These are phyloP conservation scores for Drusus annulatus DNA, from an alignment of 1,140 invertebrate species.

Conservation along the genomic window DNA sequence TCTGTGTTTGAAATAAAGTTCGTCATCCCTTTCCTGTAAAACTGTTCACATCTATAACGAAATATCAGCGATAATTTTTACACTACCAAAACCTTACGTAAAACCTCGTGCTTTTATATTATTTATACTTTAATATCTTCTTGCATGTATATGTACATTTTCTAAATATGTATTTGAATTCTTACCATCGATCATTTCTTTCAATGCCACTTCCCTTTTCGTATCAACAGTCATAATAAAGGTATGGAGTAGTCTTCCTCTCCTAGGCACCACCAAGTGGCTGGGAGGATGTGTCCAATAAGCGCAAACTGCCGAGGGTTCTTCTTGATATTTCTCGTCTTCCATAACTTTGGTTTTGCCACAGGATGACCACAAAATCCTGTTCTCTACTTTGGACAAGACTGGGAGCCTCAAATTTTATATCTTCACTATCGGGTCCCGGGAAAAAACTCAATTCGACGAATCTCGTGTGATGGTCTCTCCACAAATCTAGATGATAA, in stretches of 20 bases:
- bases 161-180: constrained; percentile 9
- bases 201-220: constrained; percentile 67
- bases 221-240: constrained; percentile 71
- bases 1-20: constrained; percentile 65
- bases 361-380: constrained; percentile 64
- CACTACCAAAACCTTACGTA: no score
- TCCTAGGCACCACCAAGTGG: constrained; percentile 66
- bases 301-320: constrained; percentile 64
- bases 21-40: constrained; percentile 68
- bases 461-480: constrained; percentile 58
- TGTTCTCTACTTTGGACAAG: constrained; percentile 63
- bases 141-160: background rate
- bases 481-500: constrained; percentile 15
- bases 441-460: constrained; percentile 66
- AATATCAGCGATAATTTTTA: constrained; percentile 26
- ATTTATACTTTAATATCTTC: no score
- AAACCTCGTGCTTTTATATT: no score
- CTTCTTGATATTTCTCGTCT: constrained; percentile 67
- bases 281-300: constrained; percentile 71
- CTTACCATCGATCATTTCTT: constrained; percentile 71
- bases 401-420: constrained; percentile 63
- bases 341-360: constrained; percentile 66
- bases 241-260: constrained; percentile 66
- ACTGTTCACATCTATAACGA: constrained; percentile 61
- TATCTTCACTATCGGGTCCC: constrained; percentile 64